Percentiles rank a stretch among this genome's conserved stretches.
Conservation (phyloP, 2,113 vertebrate species). For the Nipponia nippon region DNA sequence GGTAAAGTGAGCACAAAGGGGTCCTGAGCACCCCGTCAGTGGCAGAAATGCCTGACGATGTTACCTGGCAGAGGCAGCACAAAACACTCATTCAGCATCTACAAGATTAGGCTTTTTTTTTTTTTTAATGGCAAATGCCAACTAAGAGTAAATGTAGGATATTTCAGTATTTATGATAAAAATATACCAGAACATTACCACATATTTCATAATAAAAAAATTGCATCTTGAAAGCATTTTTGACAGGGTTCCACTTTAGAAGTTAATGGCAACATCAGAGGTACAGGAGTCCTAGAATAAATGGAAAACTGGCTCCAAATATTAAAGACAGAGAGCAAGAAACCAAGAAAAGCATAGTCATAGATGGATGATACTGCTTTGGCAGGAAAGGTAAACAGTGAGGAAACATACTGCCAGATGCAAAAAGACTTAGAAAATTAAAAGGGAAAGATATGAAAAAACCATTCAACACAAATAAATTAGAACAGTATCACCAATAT, state of each 20-base stretch:
- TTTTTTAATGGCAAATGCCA: neutral
- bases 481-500: constrained; percentile 44
- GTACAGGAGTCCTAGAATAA: constrained; percentile 52
- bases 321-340: constrained; percentile 56
- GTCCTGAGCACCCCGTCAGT: neutral
- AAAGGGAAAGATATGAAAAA: constrained; percentile 62
- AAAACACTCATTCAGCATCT: neutral
- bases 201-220: constrained; percentile 1
- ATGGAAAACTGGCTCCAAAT: constrained; percentile 63
- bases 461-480: constrained; percentile 41
- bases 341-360: constrained; percentile 64
- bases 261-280: constrained; percentile 63
- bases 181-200: neutral
- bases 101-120: neutral
- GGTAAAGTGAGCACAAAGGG: neutral
- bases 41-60: neutral
- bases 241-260: constrained; percentile 63
- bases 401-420: constrained; percentile 56
- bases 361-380: constrained; percentile 54
- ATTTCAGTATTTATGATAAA: constrained; percentile 1
- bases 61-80: neutral
- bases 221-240: constrained; percentile 64
- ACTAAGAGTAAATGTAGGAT: neutral
- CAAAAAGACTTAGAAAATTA: constrained; percentile 65
- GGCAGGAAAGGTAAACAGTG: constrained; percentile 64